A percentile compares a stretch with the other conserved stretches of the same genome.
phyloP scores from a whole-genome alignment of 1,140 invertebrate species.

The Aphelinus certus region DNA sequence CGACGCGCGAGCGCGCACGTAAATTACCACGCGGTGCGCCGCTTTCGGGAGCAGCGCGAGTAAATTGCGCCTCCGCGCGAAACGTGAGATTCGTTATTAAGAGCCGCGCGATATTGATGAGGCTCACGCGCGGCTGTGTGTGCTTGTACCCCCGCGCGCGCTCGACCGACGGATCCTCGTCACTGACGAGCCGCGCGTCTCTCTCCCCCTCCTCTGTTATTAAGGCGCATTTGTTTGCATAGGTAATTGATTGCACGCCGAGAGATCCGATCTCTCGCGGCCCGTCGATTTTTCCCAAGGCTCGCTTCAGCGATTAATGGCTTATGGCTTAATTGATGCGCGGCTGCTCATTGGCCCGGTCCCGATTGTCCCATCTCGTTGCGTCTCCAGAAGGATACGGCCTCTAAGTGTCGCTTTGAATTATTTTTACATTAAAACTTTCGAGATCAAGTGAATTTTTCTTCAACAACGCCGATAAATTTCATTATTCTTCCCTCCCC shows the following conservation, averaged over 20 bases:
- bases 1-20: not conserved
- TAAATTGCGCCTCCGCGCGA: not conserved
- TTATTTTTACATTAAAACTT: too few relatives aligned
- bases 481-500: too few relatives aligned
- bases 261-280: not conserved
- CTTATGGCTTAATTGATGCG: too few relatives aligned
- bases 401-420: too few relatives aligned
- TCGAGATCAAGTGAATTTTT: too few relatives aligned
- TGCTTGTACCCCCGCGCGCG: not conserved
- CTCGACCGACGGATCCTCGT: not conserved
- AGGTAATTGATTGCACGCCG: conserved; percentile 1
- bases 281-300: not conserved
- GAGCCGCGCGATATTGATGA: not conserved
- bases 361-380: too few relatives aligned
- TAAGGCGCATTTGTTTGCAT: conserved; percentile 13
- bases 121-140: not conserved
- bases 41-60: not conserved
- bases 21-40: conserved; percentile 9
- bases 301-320: not conserved
- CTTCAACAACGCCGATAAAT: too few relatives aligned
- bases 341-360: too few relatives aligned
- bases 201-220: not conserved
- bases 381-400: too few relatives aligned
- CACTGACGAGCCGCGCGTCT: not conserved
- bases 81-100: not conserved